Evolutionary conservation across 1,140 invertebrate genomes (phyloP).

Genomic region (Drosophila pseudoananassae): DNA sequence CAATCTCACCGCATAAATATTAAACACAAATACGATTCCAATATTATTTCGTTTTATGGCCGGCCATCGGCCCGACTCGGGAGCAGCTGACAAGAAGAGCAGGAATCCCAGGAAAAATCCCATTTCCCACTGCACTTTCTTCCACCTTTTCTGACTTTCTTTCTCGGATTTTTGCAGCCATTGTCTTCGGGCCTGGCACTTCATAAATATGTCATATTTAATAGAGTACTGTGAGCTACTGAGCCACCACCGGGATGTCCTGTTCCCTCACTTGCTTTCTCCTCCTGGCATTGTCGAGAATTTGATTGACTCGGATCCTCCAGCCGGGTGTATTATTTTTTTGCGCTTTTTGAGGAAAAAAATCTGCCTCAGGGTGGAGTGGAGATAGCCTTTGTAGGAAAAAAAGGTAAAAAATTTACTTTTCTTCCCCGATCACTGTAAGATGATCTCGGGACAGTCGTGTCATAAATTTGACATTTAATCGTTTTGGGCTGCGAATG

Average conservation of each 20-base stretch:
- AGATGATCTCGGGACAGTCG: conserved; percentile 62
- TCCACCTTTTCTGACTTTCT: conserved; percentile 56
- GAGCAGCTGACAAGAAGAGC: conserved; percentile 42
- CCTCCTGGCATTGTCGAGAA: conserved; percentile 47
- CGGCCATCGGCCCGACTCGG: conserved; percentile 3
- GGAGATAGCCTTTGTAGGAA: conserved; percentile 13
- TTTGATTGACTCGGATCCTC: conserved; percentile 68
- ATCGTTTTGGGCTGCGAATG: conserved; percentile 44
- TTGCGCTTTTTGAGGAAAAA: conserved; percentile 49
- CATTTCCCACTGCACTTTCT: conserved; percentile 49
- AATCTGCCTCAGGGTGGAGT: conserved; percentile 26
- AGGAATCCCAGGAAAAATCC: conserved; percentile 46
- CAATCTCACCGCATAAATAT: conserved; percentile 73
- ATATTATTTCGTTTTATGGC: conserved; percentile 61
- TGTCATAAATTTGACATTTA: conserved; percentile 81
- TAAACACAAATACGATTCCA: conserved; percentile 77
- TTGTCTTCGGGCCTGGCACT: conserved; percentile 67
- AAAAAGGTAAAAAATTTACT: conserved; percentile 30
- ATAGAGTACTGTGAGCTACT: conserved; percentile 65
- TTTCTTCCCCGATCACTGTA: conserved; percentile 50
- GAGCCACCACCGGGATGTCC: conserved; percentile 46
- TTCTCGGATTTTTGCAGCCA: conserved; percentile 34
- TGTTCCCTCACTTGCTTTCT: conserved; percentile 60
- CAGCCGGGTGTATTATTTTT: conserved; percentile 68
- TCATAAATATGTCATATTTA: conserved; percentile 84